Evolutionary conservation across 2,797 vertebrate species (phyloP).

Genomic region (Amblyraja radiata): DNA sequence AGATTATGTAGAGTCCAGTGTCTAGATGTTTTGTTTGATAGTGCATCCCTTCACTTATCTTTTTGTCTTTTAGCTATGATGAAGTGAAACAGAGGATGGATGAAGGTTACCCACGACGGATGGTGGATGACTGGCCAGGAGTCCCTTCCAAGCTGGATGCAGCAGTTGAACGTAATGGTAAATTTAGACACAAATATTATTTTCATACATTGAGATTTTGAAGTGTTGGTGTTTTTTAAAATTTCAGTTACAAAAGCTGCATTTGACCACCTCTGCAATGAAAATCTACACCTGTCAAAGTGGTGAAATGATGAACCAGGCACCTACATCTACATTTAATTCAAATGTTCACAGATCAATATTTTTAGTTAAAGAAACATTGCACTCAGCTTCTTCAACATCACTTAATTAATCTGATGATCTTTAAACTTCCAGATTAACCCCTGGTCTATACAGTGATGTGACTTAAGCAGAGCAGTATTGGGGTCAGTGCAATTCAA

Average conservation of each 20-base stretch:
- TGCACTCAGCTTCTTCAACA: background rate
- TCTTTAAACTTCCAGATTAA: too few relatives aligned
- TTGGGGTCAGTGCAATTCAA: too few relatives aligned
- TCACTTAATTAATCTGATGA: too few relatives aligned
- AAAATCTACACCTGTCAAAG: background rate
- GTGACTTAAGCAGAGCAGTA: too few relatives aligned
- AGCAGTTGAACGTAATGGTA: constrained; percentile 58
- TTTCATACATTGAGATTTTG: constrained; percentile 61
- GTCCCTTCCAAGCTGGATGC: constrained; percentile 57
- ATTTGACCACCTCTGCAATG: background rate
- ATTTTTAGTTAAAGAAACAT: background rate
- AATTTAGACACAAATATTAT: constrained; percentile 41
- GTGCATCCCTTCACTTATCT: too few relatives aligned
- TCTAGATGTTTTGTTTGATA: too few relatives aligned
- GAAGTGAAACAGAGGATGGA: constrained; percentile 60
- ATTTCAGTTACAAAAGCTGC: background rate
- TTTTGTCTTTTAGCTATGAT: constrained; percentile 53
- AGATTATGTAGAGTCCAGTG: too few relatives aligned
- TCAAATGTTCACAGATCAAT: background rate
- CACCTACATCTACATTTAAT: too few relatives aligned
- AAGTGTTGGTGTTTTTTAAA: constrained; percentile 48
- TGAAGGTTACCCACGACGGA: constrained; percentile 56
- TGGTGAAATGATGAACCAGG: too few relatives aligned
- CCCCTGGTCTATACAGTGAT: too few relatives aligned
- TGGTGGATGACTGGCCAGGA: constrained; percentile 60